These are phyloP conservation scores for Pollenia angustigena DNA, from an alignment of 2,888 invertebrate species.

Conservation along the genomic window DNA sequence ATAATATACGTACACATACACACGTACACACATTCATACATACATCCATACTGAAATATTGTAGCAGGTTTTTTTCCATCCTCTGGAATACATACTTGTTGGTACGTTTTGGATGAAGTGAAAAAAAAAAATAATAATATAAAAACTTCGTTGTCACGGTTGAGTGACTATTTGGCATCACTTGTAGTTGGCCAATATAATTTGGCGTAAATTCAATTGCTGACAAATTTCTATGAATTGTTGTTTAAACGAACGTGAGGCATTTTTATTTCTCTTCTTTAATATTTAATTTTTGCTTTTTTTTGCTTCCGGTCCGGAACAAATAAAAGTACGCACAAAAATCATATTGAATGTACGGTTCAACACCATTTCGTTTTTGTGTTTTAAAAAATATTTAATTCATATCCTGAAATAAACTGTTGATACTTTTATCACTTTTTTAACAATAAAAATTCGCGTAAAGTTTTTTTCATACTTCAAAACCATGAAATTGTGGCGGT, in stretches of 20 bases:
- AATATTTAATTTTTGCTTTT: conserved; percentile 19
- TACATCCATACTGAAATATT: neutral
- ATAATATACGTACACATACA: neutral
- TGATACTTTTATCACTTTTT: conserved; percentile 62
- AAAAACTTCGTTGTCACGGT: conserved; percentile 71
- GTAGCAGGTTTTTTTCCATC: neutral
- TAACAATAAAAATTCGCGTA: conserved; percentile 13
- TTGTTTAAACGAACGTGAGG: conserved; percentile 71
- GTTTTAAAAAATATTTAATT: conserved; percentile 61
- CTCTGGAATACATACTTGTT: conserved; percentile 3
- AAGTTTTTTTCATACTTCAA: conserved; percentile 25
- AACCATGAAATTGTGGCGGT: conserved; percentile 58
- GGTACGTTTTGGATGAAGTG: conserved; percentile 57
- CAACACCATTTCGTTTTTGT: conserved; percentile 60
- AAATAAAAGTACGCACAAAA: conserved; percentile 70
- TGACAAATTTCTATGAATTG: conserved; percentile 73
- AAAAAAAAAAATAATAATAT: no score
- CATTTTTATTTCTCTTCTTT: conserved; percentile 62
- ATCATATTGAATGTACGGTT: conserved; percentile 65
- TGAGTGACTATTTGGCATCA: conserved; percentile 73
- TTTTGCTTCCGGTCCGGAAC: conserved; percentile 67
- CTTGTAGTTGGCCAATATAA: conserved; percentile 72
- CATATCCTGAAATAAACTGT: conserved; percentile 69
- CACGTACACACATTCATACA: neutral
- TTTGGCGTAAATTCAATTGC: conserved; percentile 74